These are phyloP conservation scores for Panagrolaimus sp. DNA, from an alignment of 1,140 invertebrate species.

Conservation along the genomic window DNA sequence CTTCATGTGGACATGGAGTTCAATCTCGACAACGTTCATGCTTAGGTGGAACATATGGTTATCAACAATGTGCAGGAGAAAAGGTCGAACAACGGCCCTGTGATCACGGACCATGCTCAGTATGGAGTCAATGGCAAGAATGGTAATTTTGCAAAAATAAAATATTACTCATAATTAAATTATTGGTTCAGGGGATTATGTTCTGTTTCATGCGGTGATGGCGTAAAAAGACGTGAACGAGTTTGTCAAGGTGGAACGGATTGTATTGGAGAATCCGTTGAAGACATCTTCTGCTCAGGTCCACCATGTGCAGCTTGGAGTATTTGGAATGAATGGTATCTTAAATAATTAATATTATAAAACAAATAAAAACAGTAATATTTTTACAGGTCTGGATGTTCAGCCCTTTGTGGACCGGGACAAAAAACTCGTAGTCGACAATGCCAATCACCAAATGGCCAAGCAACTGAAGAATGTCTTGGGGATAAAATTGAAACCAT, in stretches of 20 bases:
- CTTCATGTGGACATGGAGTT: slow-evolving; percentile 56
- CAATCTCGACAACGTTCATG: slow-evolving; percentile 49
- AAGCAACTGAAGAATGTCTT: not conserved
- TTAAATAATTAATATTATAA: not conserved
- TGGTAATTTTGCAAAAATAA: not conserved
- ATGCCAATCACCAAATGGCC: slow-evolving; percentile 7
- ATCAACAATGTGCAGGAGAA: not conserved
- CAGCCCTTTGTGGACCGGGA: not conserved
- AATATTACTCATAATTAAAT: slow-evolving; percentile 30
- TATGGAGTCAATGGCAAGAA: not conserved
- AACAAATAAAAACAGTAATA: not conserved
- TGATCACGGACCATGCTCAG: slow-evolving; percentile 2
- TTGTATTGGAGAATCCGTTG: slow-evolving; percentile 19
- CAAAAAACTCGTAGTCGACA: slow-evolving; percentile 11
- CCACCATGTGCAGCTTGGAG: slow-evolving; percentile 34
- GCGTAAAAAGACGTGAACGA: slow-evolving; percentile 27
- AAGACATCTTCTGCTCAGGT: slow-evolving; percentile 36
- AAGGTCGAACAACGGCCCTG: not conserved
- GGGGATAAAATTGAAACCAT: not conserved
- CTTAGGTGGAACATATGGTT: not conserved
- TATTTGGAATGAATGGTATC: slow-evolving; percentile 18
- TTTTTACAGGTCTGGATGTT: not conserved
- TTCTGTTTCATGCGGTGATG: slow-evolving; percentile 33
- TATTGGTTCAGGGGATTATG: slow-evolving; percentile 38
- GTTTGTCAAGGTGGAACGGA: slow-evolving; percentile 34